Percentiles rank a stretch among this genome's conserved stretches.
phyloP scores from a whole-genome alignment of 2,797 vertebrate species.

The Pelochelys cantorii region DNA sequence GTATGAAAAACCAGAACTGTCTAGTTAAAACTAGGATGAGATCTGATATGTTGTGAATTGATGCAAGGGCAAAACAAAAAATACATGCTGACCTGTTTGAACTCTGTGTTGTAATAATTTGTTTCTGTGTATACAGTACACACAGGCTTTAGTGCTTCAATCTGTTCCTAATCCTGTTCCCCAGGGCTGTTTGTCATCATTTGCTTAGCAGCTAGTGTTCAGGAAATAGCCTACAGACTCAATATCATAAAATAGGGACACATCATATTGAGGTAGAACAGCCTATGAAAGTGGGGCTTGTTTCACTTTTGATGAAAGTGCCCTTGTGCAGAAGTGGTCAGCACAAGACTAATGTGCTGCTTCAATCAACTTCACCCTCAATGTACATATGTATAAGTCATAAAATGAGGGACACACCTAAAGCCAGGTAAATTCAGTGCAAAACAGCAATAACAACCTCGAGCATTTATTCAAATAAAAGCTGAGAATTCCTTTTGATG shows the following conservation, averaged over 20 bases:
- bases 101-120: neutral
- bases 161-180: neutral
- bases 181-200: neutral
- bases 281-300: neutral
- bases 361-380: neutral
- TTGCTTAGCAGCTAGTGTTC: neutral
- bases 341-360: neutral
- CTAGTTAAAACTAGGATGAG: neutral
- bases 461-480: neutral
- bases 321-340: neutral
- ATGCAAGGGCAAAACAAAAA: neutral
- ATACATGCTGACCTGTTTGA: neutral
- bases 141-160: neutral
- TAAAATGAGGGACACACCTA: neutral
- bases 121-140: neutral
- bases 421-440: neutral
- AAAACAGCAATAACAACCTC: neutral
- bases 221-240: neutral
- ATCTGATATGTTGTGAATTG: constrained; percentile 7
- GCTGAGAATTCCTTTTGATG: rapidly evolving
- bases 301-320: neutral
- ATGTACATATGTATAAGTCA: neutral
- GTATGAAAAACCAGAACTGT: neutral
- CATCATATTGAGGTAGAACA: neutral
- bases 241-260: neutral